Evolutionary conservation across 2,113 vertebrate species (phyloP), one percentile per base, ranked within the genome.

Genomic region (Glaucomys volans): DNA sequence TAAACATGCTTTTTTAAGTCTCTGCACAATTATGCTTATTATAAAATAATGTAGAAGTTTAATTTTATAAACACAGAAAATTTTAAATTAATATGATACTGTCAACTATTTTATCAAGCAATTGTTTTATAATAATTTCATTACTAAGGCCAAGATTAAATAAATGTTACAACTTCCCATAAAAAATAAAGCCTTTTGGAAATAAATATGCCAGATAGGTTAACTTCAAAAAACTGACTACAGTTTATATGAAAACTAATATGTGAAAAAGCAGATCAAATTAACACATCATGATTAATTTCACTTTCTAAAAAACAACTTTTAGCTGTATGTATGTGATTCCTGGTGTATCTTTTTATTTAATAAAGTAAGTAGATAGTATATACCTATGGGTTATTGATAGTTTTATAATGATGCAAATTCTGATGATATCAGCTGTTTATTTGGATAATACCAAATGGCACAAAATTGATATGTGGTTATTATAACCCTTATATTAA

Each of bases 31-130:
- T 1, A 24, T 87, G 1, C 10, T 97, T 95, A 96, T 96, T 97
- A 93, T 40, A 95, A 97, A 97, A 90, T 90, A 95, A 44, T 30
- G 76, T 82, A 97, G 91, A 30, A 97, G 79, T 80, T 96, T 92
- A 98, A 92, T 97, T 97, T 97, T 88, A 52, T 6, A 97, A 64
- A 97, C 97, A 95, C 37, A 0, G 1, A 62, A 72, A 85, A 66
- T 74, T 96, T 97, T 95, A 97, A 97, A 97, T 97, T 83, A 98
- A 91, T 96, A 97, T 64, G 32, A 28, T 79, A 88, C 87, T 91
- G 66, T 97, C 94, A 97, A 94, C 97, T 94, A 52, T 93, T 90
- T 97, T 37, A 62, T 42, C 80, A 89, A 17, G 76, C 87, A 26
- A 79, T 89, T 92, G 26, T 80, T 97, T 97, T 80, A 54, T 96